phyloP scores from a whole-genome alignment of 2,113 vertebrate genomes.

The Ciconia boyciana region DNA sequence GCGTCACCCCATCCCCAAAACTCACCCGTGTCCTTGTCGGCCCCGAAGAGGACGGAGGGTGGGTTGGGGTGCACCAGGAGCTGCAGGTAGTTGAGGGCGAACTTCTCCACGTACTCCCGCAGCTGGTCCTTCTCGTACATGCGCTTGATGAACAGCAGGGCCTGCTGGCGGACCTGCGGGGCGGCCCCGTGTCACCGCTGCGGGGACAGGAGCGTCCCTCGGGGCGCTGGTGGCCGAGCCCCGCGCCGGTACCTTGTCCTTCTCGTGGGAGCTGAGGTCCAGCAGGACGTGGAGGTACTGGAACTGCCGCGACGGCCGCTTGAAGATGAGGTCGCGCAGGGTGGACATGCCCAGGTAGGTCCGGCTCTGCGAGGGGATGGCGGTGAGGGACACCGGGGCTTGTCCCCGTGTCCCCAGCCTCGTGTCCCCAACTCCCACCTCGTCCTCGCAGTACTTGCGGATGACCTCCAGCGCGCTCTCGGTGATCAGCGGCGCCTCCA shows the following conservation, averaged over 20 bases:
- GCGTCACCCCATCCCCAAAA: accelerated
- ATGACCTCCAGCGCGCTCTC: no score
- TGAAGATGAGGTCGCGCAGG: constrained; percentile 90
- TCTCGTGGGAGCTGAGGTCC: constrained; percentile 93
- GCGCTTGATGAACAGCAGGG: constrained; percentile 88
- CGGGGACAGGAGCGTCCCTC: neutral
- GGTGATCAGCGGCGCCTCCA: no score
- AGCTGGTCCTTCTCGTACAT: constrained; percentile 95
- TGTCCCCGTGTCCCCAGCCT: accelerated
- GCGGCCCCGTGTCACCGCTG: accelerated
- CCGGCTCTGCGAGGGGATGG: constrained; percentile 75
- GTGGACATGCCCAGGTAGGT: constrained; percentile 94
- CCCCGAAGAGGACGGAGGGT: constrained; percentile 88
- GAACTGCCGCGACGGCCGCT: constrained; percentile 88
- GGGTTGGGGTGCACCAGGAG: constrained; percentile 95
- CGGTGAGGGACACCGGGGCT: accelerated
- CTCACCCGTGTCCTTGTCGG: constrained; percentile 91
- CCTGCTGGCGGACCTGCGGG: constrained; percentile 86
- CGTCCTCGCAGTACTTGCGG: no score
- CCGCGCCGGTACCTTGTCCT: constrained; percentile 80
- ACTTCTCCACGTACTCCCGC: constrained; percentile 92
- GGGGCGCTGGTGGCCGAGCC: accelerated
- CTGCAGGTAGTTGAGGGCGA: constrained; percentile 94
- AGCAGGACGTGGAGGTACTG: constrained; percentile 93
- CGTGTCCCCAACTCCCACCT: no score